Evolutionary conservation across 2,113 vertebrate genomes (phyloP), one percentile per base, ranked within the genome.

Genomic region (Typhlomys cinereus): DNA sequence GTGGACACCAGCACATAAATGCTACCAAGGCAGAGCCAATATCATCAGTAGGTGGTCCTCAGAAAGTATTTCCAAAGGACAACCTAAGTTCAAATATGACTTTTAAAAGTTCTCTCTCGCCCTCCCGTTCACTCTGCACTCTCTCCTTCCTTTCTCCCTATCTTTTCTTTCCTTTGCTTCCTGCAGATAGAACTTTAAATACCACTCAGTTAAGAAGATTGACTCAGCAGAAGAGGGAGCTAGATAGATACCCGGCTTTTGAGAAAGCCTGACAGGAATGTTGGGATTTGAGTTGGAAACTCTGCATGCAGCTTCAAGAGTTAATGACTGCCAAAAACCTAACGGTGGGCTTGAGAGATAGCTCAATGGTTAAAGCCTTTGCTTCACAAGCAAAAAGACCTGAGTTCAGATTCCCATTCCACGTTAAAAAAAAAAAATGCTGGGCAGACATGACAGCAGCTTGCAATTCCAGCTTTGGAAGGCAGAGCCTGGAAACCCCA

Each of bases 151-250:
- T 17, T 36, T 25, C 13, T 14, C 50, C 11, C 34, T 14, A 23
- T 61, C 48, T 39, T 18, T 27, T 44, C 52, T 69, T 20, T 52
- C 36, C 48, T 18, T 34, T 1, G 15, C 52, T 83, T 73, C 39
- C 50, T 79, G n/a, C 48, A 80, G 59, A 90, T 21, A 83, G 83
- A 75, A 88, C 36, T 86, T 61, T 41, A 90, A 92, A 79, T 59
- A 64, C 29, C 10, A 71, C n/a, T 76, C 64, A 75, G 48, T 83
- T 85, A 62, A 12, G 69, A 90, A 78, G 73, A 61, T n/a, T 41
- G 31, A n/a, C n/a, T 88, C 62, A 74, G 57, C 59, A 74, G 62
- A 71, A 44, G 34, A 90, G 41, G 48, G 41, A 89, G 36, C 71
- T 66, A 88, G 66, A 70, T 66, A 88, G 66, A 70, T 41, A 73